phyloP scores from a whole-genome alignment of 1,140 invertebrate genomes.

The Protaetia brevitarsis region DNA sequence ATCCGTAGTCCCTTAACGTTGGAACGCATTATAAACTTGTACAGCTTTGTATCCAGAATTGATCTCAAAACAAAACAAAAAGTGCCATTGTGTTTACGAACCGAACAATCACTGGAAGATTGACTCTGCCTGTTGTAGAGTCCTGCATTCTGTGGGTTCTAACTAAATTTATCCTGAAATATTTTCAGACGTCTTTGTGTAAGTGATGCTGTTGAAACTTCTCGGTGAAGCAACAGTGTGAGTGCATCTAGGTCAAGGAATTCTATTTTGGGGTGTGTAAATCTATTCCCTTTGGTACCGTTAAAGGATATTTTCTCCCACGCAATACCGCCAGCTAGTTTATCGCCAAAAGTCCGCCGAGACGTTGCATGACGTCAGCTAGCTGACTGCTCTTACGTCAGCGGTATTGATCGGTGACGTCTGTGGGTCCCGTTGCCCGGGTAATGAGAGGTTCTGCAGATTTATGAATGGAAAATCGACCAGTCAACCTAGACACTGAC shows the following conservation, averaged over 20 bases:
- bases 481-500: conserved; percentile 27
- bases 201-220: not conserved
- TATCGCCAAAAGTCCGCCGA: conserved; percentile 30
- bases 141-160: too few species aligned
- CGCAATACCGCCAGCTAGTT: conserved; percentile 27
- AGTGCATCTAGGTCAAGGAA: conserved; percentile 29
- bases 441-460: conserved; percentile 24
- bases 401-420: conserved; percentile 27
- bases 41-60: too few species aligned
- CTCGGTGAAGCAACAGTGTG: not conserved
- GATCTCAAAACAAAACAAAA: too few species aligned
- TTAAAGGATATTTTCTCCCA: conserved; percentile 32
- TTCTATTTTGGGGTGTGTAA: conserved; percentile 28
- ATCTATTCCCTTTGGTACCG: conserved; percentile 28
- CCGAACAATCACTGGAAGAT: too few species aligned
- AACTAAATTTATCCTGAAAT: too few species aligned
- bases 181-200: not conserved
- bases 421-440: conserved; percentile 30
- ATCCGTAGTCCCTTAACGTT: too few species aligned
- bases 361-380: conserved; percentile 32
- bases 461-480: conserved; percentile 30
- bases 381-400: conserved; percentile 30
- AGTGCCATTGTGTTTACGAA: too few species aligned
- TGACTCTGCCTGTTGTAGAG: too few species aligned
- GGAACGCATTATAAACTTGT: too few species aligned